Conservation (phyloP, 37 sponge, comb jelly and placozoan genomes). For the Mnemiopsis leidyi region DNA sequence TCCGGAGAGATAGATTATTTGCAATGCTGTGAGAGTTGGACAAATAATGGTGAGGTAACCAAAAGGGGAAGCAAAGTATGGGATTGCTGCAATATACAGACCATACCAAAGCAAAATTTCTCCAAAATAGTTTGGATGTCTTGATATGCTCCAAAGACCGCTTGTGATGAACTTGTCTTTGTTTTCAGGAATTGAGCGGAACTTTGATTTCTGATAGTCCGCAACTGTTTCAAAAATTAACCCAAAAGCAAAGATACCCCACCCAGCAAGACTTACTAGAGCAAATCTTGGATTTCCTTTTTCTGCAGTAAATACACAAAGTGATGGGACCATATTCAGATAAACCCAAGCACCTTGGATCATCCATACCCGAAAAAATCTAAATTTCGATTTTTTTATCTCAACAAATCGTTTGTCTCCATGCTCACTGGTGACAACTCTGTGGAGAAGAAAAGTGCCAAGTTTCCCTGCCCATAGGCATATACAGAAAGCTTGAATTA, state of each 20-base stretch:
- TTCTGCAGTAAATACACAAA: background rate
- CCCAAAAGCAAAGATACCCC: constrained; percentile 80
- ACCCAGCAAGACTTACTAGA: constrained; percentile 68
- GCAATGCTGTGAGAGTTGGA: background rate
- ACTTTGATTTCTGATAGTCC: constrained; percentile 83
- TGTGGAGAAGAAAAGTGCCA: background rate
- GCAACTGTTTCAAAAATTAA: constrained; percentile 78
- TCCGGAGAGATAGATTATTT: constrained; percentile 69
- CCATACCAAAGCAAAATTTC: constrained; percentile 93
- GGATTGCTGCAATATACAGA: constrained; percentile 83
- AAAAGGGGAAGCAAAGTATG: constrained; percentile 69
- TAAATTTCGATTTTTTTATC: background rate
- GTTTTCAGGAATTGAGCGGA: constrained; percentile 77
- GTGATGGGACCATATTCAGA: background rate
- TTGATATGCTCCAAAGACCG: constrained; percentile 83
- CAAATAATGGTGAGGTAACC: background rate
- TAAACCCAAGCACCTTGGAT: background rate
- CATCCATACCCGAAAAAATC: background rate
- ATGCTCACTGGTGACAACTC: background rate
- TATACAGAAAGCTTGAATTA: background rate
- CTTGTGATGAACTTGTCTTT: constrained; percentile 74
- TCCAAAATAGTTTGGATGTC: constrained; percentile 95
- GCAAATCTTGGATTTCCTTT: background rate
- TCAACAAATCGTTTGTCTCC: background rate
- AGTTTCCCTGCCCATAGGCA: constrained; percentile 19